A percentile compares a stretch with the other conserved stretches of the same genome.
Conservation (phyloP, 2,113 vertebrate species). For the Coturnix japonica region DNA sequence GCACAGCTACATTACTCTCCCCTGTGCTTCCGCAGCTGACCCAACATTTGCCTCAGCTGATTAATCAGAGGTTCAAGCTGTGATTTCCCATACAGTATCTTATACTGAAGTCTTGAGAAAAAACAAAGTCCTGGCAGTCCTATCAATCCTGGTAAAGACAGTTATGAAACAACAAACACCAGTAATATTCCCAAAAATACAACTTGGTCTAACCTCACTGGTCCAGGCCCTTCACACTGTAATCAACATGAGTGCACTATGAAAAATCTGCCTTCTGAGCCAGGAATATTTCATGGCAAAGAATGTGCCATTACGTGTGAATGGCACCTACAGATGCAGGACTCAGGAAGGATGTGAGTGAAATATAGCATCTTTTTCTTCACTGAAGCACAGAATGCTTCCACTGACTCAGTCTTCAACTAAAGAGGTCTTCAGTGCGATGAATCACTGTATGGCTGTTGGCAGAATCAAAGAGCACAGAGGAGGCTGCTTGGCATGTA, state of each 20-base stretch:
- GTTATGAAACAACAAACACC: neutral
- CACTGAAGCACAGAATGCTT: neutral
- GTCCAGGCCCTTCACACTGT: neutral
- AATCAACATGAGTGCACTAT: neutral
- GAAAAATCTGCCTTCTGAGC: neutral
- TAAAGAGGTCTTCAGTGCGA: neutral
- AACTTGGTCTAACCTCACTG: accelerated
- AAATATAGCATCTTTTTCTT: neutral
- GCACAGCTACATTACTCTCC: too few species aligned
- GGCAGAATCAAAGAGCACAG: neutral
- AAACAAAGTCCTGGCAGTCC: neutral
- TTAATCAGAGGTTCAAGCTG: too few species aligned
- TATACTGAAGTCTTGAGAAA: neutral
- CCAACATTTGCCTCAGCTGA: too few species aligned
- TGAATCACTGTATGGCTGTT: neutral
- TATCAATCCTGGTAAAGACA: neutral
- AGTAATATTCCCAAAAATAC: neutral
- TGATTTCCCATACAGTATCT: too few species aligned
- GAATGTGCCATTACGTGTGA: neutral
- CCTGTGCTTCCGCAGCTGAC: too few species aligned
- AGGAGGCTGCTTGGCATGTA: neutral
- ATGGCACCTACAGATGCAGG: neutral
- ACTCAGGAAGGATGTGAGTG: neutral
- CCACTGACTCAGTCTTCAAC: neutral
- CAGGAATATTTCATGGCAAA: neutral